phyloP scores from a whole-genome alignment of 2,113 vertebrate genomes.

The Dunckerocampus dactyliophorus region DNA sequence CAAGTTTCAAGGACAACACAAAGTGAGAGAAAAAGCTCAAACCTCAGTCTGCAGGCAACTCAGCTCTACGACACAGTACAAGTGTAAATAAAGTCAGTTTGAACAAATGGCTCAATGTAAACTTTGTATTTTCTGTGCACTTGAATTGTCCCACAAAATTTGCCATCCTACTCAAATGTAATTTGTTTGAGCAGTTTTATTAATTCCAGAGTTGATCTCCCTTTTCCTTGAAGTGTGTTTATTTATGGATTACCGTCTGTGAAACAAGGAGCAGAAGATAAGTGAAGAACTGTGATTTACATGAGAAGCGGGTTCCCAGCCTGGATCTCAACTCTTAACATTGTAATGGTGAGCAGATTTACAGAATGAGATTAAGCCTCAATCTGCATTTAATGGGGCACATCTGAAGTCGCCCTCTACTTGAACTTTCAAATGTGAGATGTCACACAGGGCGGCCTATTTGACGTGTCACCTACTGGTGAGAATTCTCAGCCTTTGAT shows the following conservation, averaged over 20 bases:
- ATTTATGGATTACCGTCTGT: constrained; percentile 59
- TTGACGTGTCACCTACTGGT: constrained; percentile 71
- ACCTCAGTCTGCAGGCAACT: too few relatives aligned
- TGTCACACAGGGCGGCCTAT: constrained; percentile 69
- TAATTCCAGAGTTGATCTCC: constrained; percentile 13
- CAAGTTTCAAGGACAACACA: too few relatives aligned
- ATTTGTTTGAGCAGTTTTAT: constrained; percentile 1
- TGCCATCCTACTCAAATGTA: background rate
- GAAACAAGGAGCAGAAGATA: constrained; percentile 47
- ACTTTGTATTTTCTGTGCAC: too few relatives aligned
- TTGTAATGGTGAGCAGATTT: constrained; percentile 73
- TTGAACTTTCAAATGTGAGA: constrained; percentile 75
- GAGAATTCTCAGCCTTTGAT: constrained; percentile 66
- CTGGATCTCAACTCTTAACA: constrained; percentile 73
- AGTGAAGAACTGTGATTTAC: constrained; percentile 57
- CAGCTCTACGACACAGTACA: too few relatives aligned
- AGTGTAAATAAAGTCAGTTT: too few relatives aligned
- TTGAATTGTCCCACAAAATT: too few relatives aligned
- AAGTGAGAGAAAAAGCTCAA: too few relatives aligned
- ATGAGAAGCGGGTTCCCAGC: constrained; percentile 69
- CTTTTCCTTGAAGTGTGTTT: constrained; percentile 45
- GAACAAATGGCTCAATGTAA: too few relatives aligned
- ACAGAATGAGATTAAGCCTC: constrained; percentile 73
- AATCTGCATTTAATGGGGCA: constrained; percentile 71
- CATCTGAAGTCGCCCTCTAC: constrained; percentile 71